Conservation (phyloP, 2,113 vertebrate genomes). For the human (Homo sapiens) region GRCh38 chr2:163801001-163801500, state of each 20-base stretch:
- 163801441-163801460: conserved; percentile 83
- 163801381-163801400: conserved; percentile 95
- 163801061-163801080: conserved; percentile 99
- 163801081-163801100: conserved; percentile 98
- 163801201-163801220: conserved; percentile 99
- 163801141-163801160: conserved; percentile 95
- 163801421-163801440: conserved; percentile 84
- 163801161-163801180: conserved; percentile 99
- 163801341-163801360: conserved; percentile 90
- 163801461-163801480: conserved; percentile 79
- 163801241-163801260: conserved; percentile 99
- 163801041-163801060: conserved; percentile 99
- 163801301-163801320: conserved; percentile 91
- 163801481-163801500: not conserved
- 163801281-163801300: conserved; percentile 99
- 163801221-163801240: conserved; percentile 99
- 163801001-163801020: conserved; percentile 99
- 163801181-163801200: conserved; percentile 99
- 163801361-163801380: conserved; percentile 91
- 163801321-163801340: conserved; percentile 86
- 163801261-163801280: conserved; percentile 99
- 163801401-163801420: conserved; percentile 93
- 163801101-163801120: conserved; percentile 94
- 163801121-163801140: conserved; percentile 98
- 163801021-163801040: conserved; percentile 99